phyloP scores from a whole-genome alignment of 2,888 invertebrate genomes.

The Tipula vernalis region DNA sequence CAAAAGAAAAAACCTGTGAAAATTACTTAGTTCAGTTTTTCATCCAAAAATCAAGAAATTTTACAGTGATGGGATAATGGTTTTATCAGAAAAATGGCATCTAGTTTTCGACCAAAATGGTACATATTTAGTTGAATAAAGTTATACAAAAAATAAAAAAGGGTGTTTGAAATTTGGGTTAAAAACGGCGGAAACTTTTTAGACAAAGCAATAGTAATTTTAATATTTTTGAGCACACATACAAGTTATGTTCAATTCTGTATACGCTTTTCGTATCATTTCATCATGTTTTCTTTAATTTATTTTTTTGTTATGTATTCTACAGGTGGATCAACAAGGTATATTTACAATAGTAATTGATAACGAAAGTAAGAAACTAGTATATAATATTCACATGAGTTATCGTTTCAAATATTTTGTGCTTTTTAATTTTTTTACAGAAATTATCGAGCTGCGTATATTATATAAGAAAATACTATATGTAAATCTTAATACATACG shows the following conservation, averaged over 20 bases:
- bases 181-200: too few relatives aligned
- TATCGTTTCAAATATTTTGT: not conserved
- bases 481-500: not conserved
- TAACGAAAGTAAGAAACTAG: not conserved
- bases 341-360: not conserved
- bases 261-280: not conserved
- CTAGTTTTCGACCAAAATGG: too few relatives aligned
- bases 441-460: not conserved
- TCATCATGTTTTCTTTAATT: not conserved
- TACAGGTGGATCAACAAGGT: not conserved
- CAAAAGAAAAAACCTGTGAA: too few relatives aligned
- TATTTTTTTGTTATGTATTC: not conserved
- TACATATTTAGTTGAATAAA: too few relatives aligned
- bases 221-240: not conserved
- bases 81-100: too few relatives aligned
- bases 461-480: not conserved
- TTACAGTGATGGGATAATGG: too few relatives aligned
- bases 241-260: not conserved
- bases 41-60: too few relatives aligned
- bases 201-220: too few relatives aligned
- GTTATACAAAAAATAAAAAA: too few relatives aligned
- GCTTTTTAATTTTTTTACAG: not conserved
- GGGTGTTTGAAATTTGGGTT: too few relatives aligned
- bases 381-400: not conserved
- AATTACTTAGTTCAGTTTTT: too few relatives aligned